Conservation (phyloP, 2,113 vertebrate species). For the Poeciliopsis occidentalis region DNA sequence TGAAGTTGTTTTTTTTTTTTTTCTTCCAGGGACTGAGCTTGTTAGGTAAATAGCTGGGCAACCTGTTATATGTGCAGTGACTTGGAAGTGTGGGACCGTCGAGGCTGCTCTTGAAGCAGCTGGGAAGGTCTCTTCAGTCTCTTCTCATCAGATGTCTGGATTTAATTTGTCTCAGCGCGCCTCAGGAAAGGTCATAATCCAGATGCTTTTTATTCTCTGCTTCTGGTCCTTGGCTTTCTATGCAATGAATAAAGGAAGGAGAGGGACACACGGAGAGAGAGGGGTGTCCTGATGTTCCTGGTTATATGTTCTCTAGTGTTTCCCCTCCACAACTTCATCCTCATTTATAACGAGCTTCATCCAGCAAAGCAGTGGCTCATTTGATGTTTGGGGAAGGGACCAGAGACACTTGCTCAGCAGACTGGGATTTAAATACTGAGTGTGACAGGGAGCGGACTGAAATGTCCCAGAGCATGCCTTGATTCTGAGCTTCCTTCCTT, state of each 20-base stretch:
- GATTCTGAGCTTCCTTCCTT: conserved; percentile 63
- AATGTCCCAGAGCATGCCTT: conserved; percentile 72
- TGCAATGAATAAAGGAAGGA: conserved; percentile 29
- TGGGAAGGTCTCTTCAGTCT: conserved; percentile 67
- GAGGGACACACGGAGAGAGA: conserved; percentile 38
- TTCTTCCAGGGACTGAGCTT: conserved; percentile 23
- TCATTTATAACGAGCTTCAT: conserved; percentile 72
- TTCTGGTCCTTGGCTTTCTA: conserved; percentile 63
- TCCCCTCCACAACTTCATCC: conserved; percentile 39
- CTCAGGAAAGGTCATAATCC: conserved; percentile 79
- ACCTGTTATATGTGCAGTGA: conserved; percentile 60
- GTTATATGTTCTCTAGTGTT: conserved; percentile 12
- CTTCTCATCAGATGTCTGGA: conserved; percentile 72
- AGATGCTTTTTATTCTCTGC: conserved; percentile 67
- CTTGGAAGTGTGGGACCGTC: conserved; percentile 54
- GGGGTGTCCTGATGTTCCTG: conserved; percentile 48
- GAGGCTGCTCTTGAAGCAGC: conserved; percentile 53
- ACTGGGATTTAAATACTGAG: conserved; percentile 59
- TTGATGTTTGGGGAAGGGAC: conserved; percentile 47
- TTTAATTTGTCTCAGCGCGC: conserved; percentile 77
- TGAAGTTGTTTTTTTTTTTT: not conserved
- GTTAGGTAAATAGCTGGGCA: conserved; percentile 56
- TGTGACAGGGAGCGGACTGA: conserved; percentile 58
- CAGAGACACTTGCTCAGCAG: conserved; percentile 69
- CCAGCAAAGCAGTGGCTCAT: conserved; percentile 49